A percentile compares a stretch with the other conserved stretches of the same genome.
These are phyloP conservation scores for Poecilia wingei DNA, from an alignment of 2,797 vertebrate species.

Conservation along the genomic window DNA sequence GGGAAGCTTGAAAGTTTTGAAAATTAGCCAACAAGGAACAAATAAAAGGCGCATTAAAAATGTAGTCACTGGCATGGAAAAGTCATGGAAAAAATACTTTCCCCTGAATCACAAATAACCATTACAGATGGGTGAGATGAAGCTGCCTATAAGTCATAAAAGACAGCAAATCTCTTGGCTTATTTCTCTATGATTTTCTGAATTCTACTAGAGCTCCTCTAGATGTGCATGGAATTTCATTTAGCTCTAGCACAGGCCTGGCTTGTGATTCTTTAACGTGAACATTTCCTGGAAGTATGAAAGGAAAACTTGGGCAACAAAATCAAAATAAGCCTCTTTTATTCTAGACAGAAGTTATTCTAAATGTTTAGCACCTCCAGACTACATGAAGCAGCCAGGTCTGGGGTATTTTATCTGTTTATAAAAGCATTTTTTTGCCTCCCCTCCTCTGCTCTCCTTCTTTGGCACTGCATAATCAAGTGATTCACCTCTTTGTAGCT, in stretches of 20 bases:
- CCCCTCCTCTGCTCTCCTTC: conserved; percentile 31
- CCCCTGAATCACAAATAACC: conserved; percentile 38
- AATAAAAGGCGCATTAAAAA: conserved; percentile 37
- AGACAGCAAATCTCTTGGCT: conserved; percentile 20
- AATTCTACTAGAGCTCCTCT: conserved; percentile 24
- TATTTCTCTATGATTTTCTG: conserved; percentile 38
- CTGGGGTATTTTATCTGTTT: conserved; percentile 46
- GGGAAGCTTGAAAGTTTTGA: conserved; percentile 23
- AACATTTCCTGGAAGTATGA: conserved; percentile 45
- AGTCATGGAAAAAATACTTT: conserved; percentile 36
- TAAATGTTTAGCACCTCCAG: conserved; percentile 48
- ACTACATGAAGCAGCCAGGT: conserved; percentile 23
- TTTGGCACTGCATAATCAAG: conserved; percentile 45
- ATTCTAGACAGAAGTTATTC: conserved; percentile 57
- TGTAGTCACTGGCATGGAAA: conserved; percentile 21
- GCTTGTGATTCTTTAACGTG: conserved; percentile 35
- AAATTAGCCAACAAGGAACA: conserved; percentile 48
- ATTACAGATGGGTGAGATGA: conserved; percentile 42
- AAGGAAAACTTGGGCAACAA: conserved; percentile 36
- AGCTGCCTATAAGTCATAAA: conserved; percentile 14
- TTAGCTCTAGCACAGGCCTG: conserved; percentile 19
- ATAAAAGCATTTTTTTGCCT: conserved; percentile 5
- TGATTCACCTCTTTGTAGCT: conserved; percentile 46
- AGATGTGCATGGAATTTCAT: conserved; percentile 29
- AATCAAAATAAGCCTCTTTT: conserved; percentile 50